These are phyloP conservation scores for Spheniscus humboldti DNA, from an alignment of 2,797 vertebrate species.

Conservation along the genomic window DNA sequence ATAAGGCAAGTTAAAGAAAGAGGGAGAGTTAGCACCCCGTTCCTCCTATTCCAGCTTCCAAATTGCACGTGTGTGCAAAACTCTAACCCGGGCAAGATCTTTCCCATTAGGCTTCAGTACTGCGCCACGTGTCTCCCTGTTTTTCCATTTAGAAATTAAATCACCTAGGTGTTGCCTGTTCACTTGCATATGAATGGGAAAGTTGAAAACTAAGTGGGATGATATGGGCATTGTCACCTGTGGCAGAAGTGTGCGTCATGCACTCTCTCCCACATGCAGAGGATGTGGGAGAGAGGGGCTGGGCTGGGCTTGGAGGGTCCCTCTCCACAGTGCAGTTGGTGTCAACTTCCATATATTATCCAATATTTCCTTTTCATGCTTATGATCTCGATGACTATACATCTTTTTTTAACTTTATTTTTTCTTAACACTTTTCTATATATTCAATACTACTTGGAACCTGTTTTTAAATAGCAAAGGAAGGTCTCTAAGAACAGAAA, in stretches of 20 bases:
- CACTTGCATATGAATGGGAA: neutral
- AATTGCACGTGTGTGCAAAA: rapidly evolving
- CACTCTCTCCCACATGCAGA: neutral
- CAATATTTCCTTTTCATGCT: neutral
- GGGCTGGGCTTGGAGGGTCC: neutral
- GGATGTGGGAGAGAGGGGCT: too few relatives aligned
- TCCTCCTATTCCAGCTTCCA: neutral
- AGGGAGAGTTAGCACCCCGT: neutral
- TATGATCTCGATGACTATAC: neutral
- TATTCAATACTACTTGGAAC: neutral
- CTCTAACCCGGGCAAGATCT: neutral
- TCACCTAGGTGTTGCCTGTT: neutral
- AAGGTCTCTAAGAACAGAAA: neutral
- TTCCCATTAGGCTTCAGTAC: neutral
- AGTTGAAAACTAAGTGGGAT: neutral
- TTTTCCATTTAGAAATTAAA: neutral
- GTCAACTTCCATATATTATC: neutral
- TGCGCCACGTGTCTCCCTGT: rapidly evolving
- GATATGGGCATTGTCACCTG: rapidly evolving
- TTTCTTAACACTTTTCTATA: neutral
- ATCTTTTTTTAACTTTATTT: neutral
- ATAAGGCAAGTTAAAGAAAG: neutral
- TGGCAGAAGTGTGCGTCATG: neutral
- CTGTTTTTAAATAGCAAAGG: neutral
- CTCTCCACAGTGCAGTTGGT: neutral